phyloP scores from a whole-genome alignment of 2,797 vertebrate species.

The Pagetopsis macropterus region DNA sequence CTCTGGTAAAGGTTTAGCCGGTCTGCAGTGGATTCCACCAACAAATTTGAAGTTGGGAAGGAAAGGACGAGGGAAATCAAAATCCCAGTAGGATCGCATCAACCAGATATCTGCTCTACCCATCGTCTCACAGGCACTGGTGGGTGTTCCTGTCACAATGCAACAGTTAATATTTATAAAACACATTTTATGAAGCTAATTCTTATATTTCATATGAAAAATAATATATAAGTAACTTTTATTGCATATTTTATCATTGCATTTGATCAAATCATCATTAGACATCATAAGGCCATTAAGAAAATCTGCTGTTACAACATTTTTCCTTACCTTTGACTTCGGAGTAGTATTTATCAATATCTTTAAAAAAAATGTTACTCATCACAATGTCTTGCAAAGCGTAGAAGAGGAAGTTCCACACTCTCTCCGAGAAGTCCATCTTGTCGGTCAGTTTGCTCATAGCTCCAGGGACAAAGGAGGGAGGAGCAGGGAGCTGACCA shows the following conservation, averaged over 20 bases:
- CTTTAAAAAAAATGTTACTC: not conserved
- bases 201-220: too few relatives aligned
- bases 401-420: constrained; percentile 86
- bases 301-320: too few relatives aligned
- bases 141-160: constrained; percentile 64
- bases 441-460: constrained; percentile 86
- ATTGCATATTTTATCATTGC: not conserved
- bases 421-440: constrained; percentile 85
- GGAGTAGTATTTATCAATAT: constrained; percentile 82
- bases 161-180: not conserved
- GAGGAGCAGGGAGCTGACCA: constrained; percentile 85
- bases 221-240: too few relatives aligned
- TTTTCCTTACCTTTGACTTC: constrained; percentile 65
- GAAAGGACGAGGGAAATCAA: constrained; percentile 90
- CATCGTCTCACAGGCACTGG: constrained; percentile 84
- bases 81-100: constrained; percentile 93
- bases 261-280: not conserved
- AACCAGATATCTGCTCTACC: constrained; percentile 92
- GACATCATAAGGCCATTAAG: too few relatives aligned
- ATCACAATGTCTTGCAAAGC: constrained; percentile 34
- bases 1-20: constrained; percentile 90
- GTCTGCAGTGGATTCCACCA: constrained; percentile 92
- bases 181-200: too few relatives aligned
- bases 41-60: constrained; percentile 93
- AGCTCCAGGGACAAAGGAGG: constrained; percentile 81